Conservation (phyloP, 2,797 vertebrate species). For the Meriones psammophilus region DNA sequence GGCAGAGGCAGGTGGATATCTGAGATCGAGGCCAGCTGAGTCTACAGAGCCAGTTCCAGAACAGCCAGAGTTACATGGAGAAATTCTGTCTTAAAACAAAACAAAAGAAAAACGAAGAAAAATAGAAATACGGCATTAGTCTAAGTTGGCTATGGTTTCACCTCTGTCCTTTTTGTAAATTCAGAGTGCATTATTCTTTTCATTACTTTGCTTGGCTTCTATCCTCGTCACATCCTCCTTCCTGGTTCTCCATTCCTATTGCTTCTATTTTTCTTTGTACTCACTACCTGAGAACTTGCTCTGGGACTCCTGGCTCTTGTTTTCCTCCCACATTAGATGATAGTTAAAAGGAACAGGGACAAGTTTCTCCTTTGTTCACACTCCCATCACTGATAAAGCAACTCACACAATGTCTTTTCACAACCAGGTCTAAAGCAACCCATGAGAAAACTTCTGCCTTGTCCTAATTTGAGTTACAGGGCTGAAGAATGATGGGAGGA, state of each 20-base stretch:
- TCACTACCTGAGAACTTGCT: neutral
- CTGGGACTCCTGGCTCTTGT: neutral
- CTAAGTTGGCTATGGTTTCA: neutral
- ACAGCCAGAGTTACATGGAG: too few species aligned
- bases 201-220: neutral
- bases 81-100: too few species aligned
- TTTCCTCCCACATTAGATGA: neutral
- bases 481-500: neutral
- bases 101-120: too few species aligned
- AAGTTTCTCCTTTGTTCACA: neutral
- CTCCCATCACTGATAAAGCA: neutral
- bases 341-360: neutral
- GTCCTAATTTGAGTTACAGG: neutral
- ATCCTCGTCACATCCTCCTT: neutral
- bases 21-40: too few species aligned
- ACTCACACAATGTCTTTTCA: neutral
- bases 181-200: neutral
- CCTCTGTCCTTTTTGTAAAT: neutral
- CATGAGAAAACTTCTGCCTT: neutral
- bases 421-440: neutral
- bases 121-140: too few species aligned
- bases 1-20: too few species aligned
- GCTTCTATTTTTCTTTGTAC: neutral
- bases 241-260: neutral
- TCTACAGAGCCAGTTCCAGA: too few species aligned